Evolutionary conservation across 2,888 invertebrate genomes (phyloP), one percentile per base, ranked within the genome.

Genomic region (Chymomyza fuscimana): DNA sequence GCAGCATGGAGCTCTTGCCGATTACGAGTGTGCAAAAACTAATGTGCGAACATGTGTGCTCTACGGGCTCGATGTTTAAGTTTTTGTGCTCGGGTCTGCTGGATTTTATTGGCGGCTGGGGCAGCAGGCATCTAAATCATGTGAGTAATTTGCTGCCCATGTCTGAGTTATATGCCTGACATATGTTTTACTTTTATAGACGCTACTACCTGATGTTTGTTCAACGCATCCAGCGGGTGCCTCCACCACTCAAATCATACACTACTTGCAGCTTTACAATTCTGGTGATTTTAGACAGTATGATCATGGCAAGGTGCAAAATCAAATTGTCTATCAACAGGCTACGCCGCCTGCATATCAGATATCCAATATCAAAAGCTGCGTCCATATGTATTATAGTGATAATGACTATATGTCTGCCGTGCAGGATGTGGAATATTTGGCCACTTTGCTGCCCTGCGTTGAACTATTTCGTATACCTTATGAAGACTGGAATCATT

Each of bases 211-310:
- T 0, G 93, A 94, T 1, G 94, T 95, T 65, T 86, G 94, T 9
- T 93, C 93, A 5, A 95, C 95, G 70, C 92, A 93, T 22, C 96
- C 96, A 0, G 95, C 95, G 1, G 96, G 96, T 2, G 92, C 94
- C 0, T 94, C 96, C 0, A 93, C 94, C 0, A 93, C 93, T 76
- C 95, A 96, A 89, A 89, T 96, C 0, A 92, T 94, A 0, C 96
- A 97, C 90, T 96, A 94, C 86, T 94, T 93, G 0, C 96, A 97
- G 91, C 93, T 94, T 32, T 87, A 90, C 16, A 92, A 92, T 4
- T 92, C 92, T 5, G 92, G 92, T 4, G 89, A 91, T 40, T 94
- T 94, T 89, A 92, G 93, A 10, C 93, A 94, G 67, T 94, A 93
- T 80, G 94, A 94, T 88, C 92, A 93, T 78, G 94, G 94, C 29